phyloP scores from a whole-genome alignment of 2,888 invertebrate genomes.

The Cephus pulcher region DNA sequence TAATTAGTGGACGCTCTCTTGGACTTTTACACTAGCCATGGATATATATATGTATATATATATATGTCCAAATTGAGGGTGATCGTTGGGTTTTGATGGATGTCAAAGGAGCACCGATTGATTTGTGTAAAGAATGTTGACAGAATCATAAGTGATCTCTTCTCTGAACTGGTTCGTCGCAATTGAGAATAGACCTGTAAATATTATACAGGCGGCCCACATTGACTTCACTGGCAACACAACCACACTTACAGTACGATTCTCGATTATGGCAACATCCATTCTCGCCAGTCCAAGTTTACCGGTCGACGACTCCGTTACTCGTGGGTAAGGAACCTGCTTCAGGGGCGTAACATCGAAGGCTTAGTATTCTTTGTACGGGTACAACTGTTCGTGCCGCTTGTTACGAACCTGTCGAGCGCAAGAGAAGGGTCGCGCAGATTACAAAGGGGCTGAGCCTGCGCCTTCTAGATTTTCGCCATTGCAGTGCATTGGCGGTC shows the following conservation, averaged over 20 bases:
- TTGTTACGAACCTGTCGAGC: too few species aligned
- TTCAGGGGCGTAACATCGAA: too few species aligned
- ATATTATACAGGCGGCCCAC: background rate
- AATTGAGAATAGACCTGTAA: background rate
- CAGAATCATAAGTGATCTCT: background rate
- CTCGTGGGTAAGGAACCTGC: too few species aligned
- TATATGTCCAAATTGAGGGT: background rate
- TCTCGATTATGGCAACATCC: too few species aligned
- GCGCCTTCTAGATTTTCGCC: too few species aligned
- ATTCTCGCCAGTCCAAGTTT: too few species aligned
- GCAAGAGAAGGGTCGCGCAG: too few species aligned
- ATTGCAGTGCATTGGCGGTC: too few species aligned
- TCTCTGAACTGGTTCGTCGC: background rate
- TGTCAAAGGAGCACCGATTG: background rate
- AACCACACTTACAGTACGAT: background rate
- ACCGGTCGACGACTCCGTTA: too few species aligned
- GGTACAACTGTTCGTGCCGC: too few species aligned
- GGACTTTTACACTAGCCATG: conserved; percentile 30
- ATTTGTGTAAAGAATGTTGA: background rate
- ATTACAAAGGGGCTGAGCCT: too few species aligned
- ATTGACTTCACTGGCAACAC: background rate
- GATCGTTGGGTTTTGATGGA: background rate
- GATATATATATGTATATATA: conserved; percentile 10
- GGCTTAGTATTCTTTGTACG: too few species aligned
- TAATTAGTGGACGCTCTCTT: conserved; percentile 26